phyloP scores from a whole-genome alignment of 2,888 invertebrate species.

The Drosophila ustulata region DNA sequence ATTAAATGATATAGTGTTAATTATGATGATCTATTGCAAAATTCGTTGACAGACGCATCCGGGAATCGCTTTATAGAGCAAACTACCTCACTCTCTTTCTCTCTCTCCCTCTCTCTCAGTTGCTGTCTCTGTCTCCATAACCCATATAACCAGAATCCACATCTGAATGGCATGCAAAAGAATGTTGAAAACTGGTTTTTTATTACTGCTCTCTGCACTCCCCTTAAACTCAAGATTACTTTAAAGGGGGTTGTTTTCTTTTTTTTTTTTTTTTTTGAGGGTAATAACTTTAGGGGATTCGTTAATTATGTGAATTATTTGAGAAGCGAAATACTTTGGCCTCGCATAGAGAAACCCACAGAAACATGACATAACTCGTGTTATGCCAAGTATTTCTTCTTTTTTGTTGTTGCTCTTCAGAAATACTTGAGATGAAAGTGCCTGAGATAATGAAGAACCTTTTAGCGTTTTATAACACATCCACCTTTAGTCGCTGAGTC shows the following conservation, averaged over 20 bases:
- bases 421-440: conserved; percentile 19
- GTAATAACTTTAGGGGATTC: conserved; percentile 10
- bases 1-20: conserved; percentile 7
- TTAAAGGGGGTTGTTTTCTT: conserved; percentile 14
- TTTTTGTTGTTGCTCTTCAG: not conserved
- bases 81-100: not conserved
- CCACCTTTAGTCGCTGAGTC: not conserved
- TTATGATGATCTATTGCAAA: conserved; percentile 9
- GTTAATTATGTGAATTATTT: conserved; percentile 24
- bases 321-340: conserved; percentile 12
- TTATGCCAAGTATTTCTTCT: conserved; percentile 8
- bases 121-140: conserved; percentile 1
- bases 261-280: not conserved
- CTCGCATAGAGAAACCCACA: conserved; percentile 2
- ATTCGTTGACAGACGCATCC: conserved; percentile 3
- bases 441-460: conserved; percentile 6
- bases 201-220: not conserved
- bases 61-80: conserved; percentile 14
- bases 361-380: conserved; percentile 13
- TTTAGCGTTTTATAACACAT: not conserved
- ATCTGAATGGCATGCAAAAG: conserved; percentile 15
- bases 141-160: conserved; percentile 9
- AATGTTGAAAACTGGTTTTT: conserved; percentile 21
- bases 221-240: conserved; percentile 1
- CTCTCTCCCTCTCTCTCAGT: not conserved